Evolutionary conservation across 2,797 vertebrate species (phyloP).

Genomic region (Pangasius djambal): DNA sequence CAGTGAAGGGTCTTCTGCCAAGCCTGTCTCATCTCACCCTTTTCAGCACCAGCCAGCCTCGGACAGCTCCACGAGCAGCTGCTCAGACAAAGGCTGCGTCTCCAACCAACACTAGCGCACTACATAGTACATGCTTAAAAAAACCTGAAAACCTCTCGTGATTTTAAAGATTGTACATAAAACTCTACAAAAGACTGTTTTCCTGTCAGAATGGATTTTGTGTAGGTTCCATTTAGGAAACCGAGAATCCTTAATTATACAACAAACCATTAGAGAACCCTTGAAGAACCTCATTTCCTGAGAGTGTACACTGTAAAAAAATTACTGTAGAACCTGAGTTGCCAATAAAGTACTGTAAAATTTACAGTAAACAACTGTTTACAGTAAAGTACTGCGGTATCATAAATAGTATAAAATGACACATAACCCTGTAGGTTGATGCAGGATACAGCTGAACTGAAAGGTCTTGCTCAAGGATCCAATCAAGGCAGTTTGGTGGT

Average conservation of each 20-base stretch:
- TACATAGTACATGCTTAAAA: not conserved
- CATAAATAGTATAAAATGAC: no score
- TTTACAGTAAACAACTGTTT: no score
- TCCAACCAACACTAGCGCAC: not conserved
- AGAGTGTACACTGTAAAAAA: no score
- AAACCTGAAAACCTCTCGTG: not conserved
- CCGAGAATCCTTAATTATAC: not conserved
- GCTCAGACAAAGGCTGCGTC: not conserved
- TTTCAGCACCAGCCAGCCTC: slow-evolving; percentile 34
- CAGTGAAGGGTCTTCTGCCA: not conserved
- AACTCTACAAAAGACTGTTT: not conserved
- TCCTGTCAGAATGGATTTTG: not conserved
- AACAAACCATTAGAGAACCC: not conserved
- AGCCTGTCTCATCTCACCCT: not conserved
- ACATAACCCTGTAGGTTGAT: no score
- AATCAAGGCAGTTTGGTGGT: no score
- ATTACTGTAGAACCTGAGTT: no score
- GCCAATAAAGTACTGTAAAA: no score
- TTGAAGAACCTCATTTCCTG: not conserved
- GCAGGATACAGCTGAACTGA: no score
- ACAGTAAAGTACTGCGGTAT: no score
- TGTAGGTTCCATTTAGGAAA: not conserved
- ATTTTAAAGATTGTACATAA: not conserved
- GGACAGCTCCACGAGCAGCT: slow-evolving; percentile 27
- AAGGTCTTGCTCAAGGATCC: no score